Conservation (phyloP, 2,797 vertebrate genomes). For the Amphiprion clarkii region DNA sequence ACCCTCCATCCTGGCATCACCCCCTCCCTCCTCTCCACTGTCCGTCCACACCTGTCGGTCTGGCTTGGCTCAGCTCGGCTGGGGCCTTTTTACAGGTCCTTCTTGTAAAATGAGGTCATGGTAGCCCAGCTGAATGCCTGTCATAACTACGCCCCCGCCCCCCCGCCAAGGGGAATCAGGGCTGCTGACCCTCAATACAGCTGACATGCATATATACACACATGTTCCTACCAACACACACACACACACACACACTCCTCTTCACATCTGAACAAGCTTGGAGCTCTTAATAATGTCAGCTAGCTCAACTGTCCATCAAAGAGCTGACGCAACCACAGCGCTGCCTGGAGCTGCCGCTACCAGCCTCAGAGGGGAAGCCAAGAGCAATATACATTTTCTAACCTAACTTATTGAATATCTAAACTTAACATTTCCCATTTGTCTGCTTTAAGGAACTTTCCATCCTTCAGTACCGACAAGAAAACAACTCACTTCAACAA, state of each 20-base stretch:
- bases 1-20: conserved; percentile 14
- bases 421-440: neutral
- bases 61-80: conserved; percentile 37
- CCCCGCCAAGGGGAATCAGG: conserved; percentile 35
- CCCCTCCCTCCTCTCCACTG: conserved; percentile 10
- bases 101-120: conserved; percentile 82
- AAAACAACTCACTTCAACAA: neutral
- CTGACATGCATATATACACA: conserved; percentile 55
- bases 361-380: conserved; percentile 39
- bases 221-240: neutral
- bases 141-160: conserved; percentile 53
- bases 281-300: conserved; percentile 45
- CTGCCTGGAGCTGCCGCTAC: neutral
- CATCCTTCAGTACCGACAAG: neutral
- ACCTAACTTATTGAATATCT: neutral
- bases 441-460: neutral
- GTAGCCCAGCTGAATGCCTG: conserved; percentile 68
- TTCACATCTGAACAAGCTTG: conserved; percentile 16
- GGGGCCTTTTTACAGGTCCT: conserved; percentile 50
- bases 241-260: conserved; percentile 7
- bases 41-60: conserved; percentile 71
- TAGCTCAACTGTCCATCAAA: conserved; percentile 44
- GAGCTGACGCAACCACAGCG: conserved; percentile 42
- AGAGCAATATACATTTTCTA: neutral
- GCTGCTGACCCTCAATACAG: conserved; percentile 61